Conservation (phyloP, 2,888 invertebrate species). For the Limenitis camilla region DNA sequence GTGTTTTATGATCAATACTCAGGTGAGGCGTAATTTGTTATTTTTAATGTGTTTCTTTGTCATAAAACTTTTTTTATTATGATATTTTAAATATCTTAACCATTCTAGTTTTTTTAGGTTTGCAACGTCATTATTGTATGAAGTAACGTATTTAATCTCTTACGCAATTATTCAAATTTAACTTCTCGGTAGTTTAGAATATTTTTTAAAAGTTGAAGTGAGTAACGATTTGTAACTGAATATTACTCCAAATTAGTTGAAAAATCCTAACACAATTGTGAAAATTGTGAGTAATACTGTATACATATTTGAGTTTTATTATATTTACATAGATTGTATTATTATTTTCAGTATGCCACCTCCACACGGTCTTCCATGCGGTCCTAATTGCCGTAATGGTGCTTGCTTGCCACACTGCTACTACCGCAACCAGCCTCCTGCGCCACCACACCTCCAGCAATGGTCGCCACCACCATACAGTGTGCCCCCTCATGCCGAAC, state of each 20-base stretch:
- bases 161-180: neutral
- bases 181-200: neutral
- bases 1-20: neutral
- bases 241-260: neutral
- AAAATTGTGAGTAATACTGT: neutral
- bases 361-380: too few species aligned
- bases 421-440: constrained; percentile 8
- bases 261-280: neutral
- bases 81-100: too few species aligned
- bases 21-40: neutral
- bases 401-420: constrained; percentile 19
- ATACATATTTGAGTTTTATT: neutral
- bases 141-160: neutral
- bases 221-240: neutral
- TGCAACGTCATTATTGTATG: too few species aligned
- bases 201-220: too few species aligned
- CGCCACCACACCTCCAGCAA: constrained; percentile 14
- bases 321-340: too few species aligned
- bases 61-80: too few species aligned
- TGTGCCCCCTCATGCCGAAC: neutral
- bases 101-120: too few species aligned
- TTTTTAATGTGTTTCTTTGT: neutral
- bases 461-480: constrained; percentile 21
- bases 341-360: too few species aligned
- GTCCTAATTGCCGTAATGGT: constrained; percentile 3